phyloP scores from a whole-genome alignment of 2,113 vertebrate species.

The Bubo blakistoni region DNA sequence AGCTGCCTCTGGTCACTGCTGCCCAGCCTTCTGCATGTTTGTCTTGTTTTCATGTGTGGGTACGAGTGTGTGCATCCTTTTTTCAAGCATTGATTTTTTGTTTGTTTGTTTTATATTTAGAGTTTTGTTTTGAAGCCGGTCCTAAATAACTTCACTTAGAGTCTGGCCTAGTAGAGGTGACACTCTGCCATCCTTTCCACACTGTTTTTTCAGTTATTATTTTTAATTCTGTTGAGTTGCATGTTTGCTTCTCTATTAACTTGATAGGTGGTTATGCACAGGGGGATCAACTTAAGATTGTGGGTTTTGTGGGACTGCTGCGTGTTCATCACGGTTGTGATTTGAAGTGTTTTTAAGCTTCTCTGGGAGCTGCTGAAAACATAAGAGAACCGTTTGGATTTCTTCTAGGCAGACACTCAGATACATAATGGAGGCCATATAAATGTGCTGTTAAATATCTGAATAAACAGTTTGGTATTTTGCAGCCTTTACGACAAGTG shows the following conservation, averaged over 20 bases:
- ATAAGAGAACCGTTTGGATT: neutral
- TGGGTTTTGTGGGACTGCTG: neutral
- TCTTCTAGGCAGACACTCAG: neutral
- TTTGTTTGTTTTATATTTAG: neutral
- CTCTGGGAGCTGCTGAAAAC: neutral
- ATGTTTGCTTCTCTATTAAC: neutral
- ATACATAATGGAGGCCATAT: neutral
- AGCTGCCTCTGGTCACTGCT: constrained; percentile 9
- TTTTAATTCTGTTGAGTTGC: neutral
- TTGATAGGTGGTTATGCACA: neutral
- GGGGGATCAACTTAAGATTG: neutral
- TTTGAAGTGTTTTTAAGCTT: neutral
- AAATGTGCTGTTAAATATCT: neutral
- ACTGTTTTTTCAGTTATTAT: neutral
- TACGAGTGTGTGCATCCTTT: neutral
- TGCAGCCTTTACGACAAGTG: neutral
- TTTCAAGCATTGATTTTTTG: neutral
- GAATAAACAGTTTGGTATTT: neutral
- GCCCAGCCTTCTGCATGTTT: neutral
- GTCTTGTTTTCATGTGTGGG: neutral
- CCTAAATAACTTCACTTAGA: neutral
- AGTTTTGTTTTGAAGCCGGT: neutral
- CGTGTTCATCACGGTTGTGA: neutral
- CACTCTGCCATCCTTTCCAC: neutral
- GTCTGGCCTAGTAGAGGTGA: neutral